Evolutionary conservation across 2,797 vertebrate genomes (phyloP).

Genomic region (Paratrypauchen microcephalus): DNA sequence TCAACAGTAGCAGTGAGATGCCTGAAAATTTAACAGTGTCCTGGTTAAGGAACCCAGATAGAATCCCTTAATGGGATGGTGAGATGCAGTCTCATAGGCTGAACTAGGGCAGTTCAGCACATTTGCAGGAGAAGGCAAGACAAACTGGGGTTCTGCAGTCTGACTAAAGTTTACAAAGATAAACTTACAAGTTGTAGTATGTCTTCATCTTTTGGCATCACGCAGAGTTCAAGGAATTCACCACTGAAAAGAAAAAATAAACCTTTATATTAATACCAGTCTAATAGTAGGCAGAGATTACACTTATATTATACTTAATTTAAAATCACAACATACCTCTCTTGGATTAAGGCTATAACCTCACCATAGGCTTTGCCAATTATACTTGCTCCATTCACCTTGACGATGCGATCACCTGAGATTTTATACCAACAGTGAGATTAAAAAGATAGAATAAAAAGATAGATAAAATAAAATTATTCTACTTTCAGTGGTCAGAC

Average conservation of each 20-base stretch:
- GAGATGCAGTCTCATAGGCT: constrained; percentile 34
- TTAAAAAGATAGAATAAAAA: background rate
- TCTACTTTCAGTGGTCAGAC: background rate
- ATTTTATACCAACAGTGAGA: constrained; percentile 3
- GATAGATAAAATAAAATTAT: background rate
- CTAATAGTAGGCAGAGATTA: background rate
- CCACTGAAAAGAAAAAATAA: constrained; percentile 78
- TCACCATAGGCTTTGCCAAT: constrained; percentile 98
- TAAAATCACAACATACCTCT: constrained; percentile 82
- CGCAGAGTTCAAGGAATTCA: constrained; percentile 90
- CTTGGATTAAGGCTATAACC: constrained; percentile 96
- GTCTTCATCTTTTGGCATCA: constrained; percentile 99
- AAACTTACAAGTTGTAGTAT: constrained; percentile 93
- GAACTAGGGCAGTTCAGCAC: constrained; percentile 51
- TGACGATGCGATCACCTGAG: constrained; percentile 94
- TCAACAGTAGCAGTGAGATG: constrained; percentile 22
- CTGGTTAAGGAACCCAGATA: constrained; percentile 79
- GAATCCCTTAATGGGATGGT: constrained; percentile 54
- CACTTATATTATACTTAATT: background rate
- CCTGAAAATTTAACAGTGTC: constrained; percentile 58
- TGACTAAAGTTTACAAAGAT: background rate
- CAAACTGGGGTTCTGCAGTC: background rate
- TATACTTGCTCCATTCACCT: constrained; percentile 97
- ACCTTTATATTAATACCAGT: background rate
- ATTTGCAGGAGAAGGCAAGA: background rate